Evolutionary conservation across 2,888 invertebrate species (phyloP), one percentile per base, ranked within the genome.

Genomic region (Drosophila borealis): DNA sequence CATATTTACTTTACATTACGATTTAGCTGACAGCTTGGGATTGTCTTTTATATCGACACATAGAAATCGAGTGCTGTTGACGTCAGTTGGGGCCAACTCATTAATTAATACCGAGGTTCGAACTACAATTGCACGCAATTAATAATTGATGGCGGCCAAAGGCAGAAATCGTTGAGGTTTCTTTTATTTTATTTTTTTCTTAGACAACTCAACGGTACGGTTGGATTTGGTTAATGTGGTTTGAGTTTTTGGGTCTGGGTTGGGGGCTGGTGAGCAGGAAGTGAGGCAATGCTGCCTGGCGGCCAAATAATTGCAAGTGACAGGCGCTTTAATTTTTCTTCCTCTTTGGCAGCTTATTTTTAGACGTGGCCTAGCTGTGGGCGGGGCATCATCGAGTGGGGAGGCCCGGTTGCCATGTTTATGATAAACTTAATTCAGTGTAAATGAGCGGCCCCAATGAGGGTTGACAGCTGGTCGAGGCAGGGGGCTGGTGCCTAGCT

Each of bases 281-380:
- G 70, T 85, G 81, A 80, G 75, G 76, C 75, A 76, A 73, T 62
- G 70, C 65, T 79, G 80, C 80, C 90, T 77, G 70, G 67, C 65
- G 83, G 80, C 79, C 45, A 83, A 83, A 85, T 90, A 90, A 90
- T 90, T 90, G 90, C 91, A 90, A 90, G 78, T 90, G 90, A 90
- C 90, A 90, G 90, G 87, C 85, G 88, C 85, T 83, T 87, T 83
- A 83, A 83, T 90, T 89, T 89, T 74, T 89, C 78, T 87, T 86
- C 74, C 85, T 89, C 72, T 83, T 80, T 42, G 66, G 70, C 73
- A 82, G 87, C 71, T 88, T 88, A 72, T 77, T 77, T 79, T 89
- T 74, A 82, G 78, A 70, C 51, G 14, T 42, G 37, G 69, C 44
- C 37, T 41, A 49, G 37, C 19, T 45, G 11, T 34, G 21, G 53